These are phyloP conservation scores for Tachuris rubrigastra DNA, from an alignment of 2,113 vertebrate genomes.

Conservation along the genomic window DNA sequence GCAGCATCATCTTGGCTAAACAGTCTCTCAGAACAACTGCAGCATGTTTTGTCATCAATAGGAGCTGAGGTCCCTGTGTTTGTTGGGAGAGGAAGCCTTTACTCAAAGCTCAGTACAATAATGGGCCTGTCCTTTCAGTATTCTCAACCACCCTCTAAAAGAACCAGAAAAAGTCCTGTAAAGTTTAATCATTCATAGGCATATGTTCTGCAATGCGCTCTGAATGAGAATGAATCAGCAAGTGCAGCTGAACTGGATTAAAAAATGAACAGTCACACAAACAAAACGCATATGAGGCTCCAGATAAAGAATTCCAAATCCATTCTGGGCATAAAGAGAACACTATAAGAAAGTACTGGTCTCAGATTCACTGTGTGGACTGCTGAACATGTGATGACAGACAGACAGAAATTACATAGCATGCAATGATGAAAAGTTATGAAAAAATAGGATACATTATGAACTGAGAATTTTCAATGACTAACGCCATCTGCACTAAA, in stretches of 20 bases:
- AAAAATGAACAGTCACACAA: background rate
- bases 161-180: background rate
- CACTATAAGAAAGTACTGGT: background rate
- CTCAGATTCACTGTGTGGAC: background rate
- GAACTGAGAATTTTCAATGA: background rate
- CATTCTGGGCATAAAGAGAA: background rate
- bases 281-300: background rate
- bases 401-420: background rate
- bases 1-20: background rate
- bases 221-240: background rate
- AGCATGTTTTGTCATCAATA: rapidly evolving
- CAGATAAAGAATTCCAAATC: background rate
- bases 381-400: background rate
- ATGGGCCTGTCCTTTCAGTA: background rate
- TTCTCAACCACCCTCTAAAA: background rate
- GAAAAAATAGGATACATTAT: background rate
- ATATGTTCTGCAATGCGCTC: background rate
- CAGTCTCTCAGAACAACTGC: background rate
- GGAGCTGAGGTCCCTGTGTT: background rate
- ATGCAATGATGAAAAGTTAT: background rate
- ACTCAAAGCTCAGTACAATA: background rate
- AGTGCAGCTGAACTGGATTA: background rate
- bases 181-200: background rate
- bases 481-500: rapidly evolving
- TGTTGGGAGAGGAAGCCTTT: background rate